Base-by-base conservation (phyloP, 2,888 invertebrate species). In the Standfussiana lucernea region DNA sequence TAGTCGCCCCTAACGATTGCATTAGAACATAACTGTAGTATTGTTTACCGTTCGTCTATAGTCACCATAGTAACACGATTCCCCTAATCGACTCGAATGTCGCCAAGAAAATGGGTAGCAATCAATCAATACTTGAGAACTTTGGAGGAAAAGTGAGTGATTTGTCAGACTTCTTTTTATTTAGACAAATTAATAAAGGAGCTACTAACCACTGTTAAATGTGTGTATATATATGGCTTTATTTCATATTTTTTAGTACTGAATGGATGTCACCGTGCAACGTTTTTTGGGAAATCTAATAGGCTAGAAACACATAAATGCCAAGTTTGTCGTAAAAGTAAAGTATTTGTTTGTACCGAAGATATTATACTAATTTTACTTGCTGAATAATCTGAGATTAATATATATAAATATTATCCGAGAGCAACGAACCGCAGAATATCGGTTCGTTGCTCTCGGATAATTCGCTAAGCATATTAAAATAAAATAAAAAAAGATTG, bases 51-150 rank as follows among this genome's bases (percentile, higher is more conserved):
- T 32, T 72, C 66, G 28, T 40, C 72, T 71, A 47, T 35, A 21
- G 77, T 83, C 66, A 61, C 83, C 78, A 83, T 84, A 78, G 83
- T 45, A 75, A 81, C 83, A 62, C 40, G 74, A 84, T 56, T 76
- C 78, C 85, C 85, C 82, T 77, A 62, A 81, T 75, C 65, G 71
- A 72, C 21, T 81, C 28, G 32, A 68, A 81, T 74, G 68, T 74
- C 85, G 18, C 45, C 65, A 78, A 72, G 71, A 72, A 77, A 73
- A 69, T 77, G 40, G 64, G 15, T 42, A 45, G 28, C 59, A 66
- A 79, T 75, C 71, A 72, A 83, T 82, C 82, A 72, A 80, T 83
- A 82, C 32, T 83, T 64, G 42, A 69, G 37, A 78, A 72, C 11
- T 66, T 42, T 8, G 64, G n/a, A 72, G 32, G 24, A 72, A 68